Base-by-base conservation (phyloP, 2,113 vertebrate genomes). In the Damaliscus lunatus region DNA sequence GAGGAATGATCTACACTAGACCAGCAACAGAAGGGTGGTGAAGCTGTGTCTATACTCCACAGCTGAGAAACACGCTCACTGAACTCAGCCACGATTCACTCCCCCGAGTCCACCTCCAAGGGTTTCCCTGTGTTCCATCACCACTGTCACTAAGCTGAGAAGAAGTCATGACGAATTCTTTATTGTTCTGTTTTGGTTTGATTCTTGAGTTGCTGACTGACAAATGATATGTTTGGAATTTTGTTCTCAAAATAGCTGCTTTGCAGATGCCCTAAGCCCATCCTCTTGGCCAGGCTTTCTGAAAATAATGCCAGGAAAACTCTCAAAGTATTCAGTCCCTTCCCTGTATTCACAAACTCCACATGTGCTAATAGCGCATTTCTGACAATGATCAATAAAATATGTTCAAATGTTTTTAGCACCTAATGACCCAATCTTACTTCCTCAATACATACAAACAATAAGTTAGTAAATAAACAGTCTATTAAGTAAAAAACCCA, bases 191-290 rank as follows among this genome's bases (percentile, higher is more conserved):
- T 16, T 83, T 40, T 36, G 52, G 50, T 55, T 84, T n/a, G 16
- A 59, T 25, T 89, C 94, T 67, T 48, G 55, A 92, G 53, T 71
- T 8, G 3, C n/a, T 67, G 82, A 86, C 86, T 53, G 88, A 77
- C 19, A 92, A 94, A 91, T 29, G 78, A 89, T 40, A 60, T 88
- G 88, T 80, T 88, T 86, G 25, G 52, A 57, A 57, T 89, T 92
- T 62, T 95, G 57, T 92, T 90, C 71, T 94, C 85, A 92, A 87
- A 95, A 96, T 40, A 88, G 57, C 55, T 96, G 10, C 46, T 89
- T 33, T 96, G 60, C 19, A 8, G 33, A 59, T 31, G 36, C 31
- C n/a, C 3, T 50, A 52, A 83, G 23, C 48, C 23, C 1, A 80
- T 84, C 74, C 53, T 7, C 46, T 82, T 52, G n/a, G 57, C 29